phyloP scores from a whole-genome alignment of 2,113 vertebrate genomes.

The Sturnira hondurensis region DNA sequence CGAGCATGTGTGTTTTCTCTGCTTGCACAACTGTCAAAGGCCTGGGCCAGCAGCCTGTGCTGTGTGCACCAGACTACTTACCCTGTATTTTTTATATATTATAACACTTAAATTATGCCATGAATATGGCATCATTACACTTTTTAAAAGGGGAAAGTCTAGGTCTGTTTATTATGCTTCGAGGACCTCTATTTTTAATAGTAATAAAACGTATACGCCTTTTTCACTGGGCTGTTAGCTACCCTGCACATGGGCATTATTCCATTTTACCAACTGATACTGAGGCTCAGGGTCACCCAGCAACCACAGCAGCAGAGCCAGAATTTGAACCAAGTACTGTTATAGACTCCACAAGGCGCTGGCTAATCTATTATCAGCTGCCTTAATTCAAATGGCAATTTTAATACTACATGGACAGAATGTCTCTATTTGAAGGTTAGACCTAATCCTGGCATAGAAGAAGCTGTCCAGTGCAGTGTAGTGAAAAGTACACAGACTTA shows the following conservation, averaged over 20 bases:
- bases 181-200: neutral
- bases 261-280: neutral
- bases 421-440: neutral
- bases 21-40: neutral
- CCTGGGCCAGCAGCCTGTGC: neutral
- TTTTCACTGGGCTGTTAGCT: neutral
- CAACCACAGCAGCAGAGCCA: neutral
- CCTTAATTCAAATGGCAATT: neutral
- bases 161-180: neutral
- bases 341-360: neutral
- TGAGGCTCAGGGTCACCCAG: neutral
- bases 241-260: neutral
- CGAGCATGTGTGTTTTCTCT: neutral
- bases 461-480: neutral
- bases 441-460: neutral
- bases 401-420: neutral
- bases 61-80: neutral
- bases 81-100: neutral
- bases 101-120: neutral
- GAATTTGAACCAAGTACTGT: neutral
- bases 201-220: neutral
- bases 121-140: neutral
- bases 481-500: neutral
- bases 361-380: neutral
- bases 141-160: neutral